Percentiles rank a stretch among this genome's conserved stretches.
These are phyloP conservation scores for Notothenia rossii DNA, from an alignment of 2,113 vertebrate species.

Conservation along the genomic window DNA sequence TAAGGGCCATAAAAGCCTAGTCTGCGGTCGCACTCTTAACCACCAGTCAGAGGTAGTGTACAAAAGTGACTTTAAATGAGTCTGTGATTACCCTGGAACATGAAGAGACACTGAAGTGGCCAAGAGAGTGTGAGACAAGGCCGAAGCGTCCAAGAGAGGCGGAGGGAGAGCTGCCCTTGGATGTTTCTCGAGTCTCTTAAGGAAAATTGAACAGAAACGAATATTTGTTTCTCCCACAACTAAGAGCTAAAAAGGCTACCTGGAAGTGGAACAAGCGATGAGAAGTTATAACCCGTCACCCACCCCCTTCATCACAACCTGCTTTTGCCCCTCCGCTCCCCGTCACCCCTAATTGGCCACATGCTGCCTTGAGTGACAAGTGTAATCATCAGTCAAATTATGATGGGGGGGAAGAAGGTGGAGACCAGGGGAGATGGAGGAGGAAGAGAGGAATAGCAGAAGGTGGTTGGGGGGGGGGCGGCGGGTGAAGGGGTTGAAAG, in stretches of 20 bases:
- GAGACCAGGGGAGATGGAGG: slow-evolving; percentile 55
- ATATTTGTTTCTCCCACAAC: slow-evolving; percentile 64
- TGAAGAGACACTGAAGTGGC: slow-evolving; percentile 73
- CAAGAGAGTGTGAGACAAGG: slow-evolving; percentile 76
- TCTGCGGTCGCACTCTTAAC: slow-evolving; percentile 77
- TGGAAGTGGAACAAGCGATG: slow-evolving; percentile 37
- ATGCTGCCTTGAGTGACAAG: slow-evolving; percentile 87
- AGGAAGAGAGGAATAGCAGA: slow-evolving; percentile 61
- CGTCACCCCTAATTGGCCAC: slow-evolving; percentile 83
- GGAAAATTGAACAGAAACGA: slow-evolving; percentile 63
- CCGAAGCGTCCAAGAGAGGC: slow-evolving; percentile 30
- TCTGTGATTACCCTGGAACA: slow-evolving; percentile 80
- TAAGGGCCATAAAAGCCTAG: slow-evolving; percentile 82
- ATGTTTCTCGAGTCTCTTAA: slow-evolving; percentile 55
- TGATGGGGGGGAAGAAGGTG: slow-evolving; percentile 59
- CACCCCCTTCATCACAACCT: slow-evolving; percentile 34
- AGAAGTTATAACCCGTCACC: slow-evolving; percentile 50
- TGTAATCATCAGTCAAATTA: slow-evolving; percentile 89
- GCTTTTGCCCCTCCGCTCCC: slow-evolving; percentile 49
- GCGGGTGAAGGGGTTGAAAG: slow-evolving; percentile 52
- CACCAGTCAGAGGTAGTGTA: slow-evolving; percentile 80
- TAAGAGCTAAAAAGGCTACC: slow-evolving; percentile 56
- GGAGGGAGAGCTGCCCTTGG: slow-evolving; percentile 47
- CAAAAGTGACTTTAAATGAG: slow-evolving; percentile 83
- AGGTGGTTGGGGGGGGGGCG: slow-evolving; percentile 45